Base-by-base conservation (phyloP, 2,797 vertebrate species). In the Enteromius thamalakanensis region DNA sequence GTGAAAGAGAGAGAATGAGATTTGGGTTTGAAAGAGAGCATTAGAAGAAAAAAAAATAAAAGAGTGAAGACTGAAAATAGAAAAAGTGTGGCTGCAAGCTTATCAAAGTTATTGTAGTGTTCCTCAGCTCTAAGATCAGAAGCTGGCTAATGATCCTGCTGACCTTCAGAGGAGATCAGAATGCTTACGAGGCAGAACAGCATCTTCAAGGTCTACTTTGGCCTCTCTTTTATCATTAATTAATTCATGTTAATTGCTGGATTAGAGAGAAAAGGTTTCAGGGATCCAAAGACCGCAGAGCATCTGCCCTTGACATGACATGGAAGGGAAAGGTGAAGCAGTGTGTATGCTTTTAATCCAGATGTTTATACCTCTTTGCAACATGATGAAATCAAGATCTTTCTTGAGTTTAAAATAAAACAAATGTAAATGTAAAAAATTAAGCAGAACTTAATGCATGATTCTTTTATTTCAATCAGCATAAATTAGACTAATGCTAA, bases 171-270 rank as follows among this genome's bases (percentile, higher is more conserved):
- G 87, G 87, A 87, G 89, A 90, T 92, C 88, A 91, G 90, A 92
- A 93, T 92, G 91, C 94, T 94, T 93, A 92, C 89, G 32, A 88
- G 91, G 93, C 93, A 94, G 86, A 92, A 93, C 87, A 91, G 86
- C 89, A 92, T 93, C 92, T 92, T 92, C 91, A 92, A 92, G 91
- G 89, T 89, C 87, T 91, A 89, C 88, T 88, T 90, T 91, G 88
- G 89, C 92, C 89, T 89, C 92, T 90, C 91, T 82, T 86, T 85
- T 92, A 91, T 92, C 90, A 91, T 93, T 93, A 93, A 94, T 94
- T 94, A 93, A 92, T 94, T 92, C 90, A 85, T 55, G 49, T 91
- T 95, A 94, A 94, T 94, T 94, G 91, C 92, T 89, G 92, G 92
- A 94, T 94, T 93, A 92, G 86, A 90, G 91, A 91, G 88, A 80